phyloP scores from a whole-genome alignment of 2,113 vertebrate species.

The Carlito syrichta region DNA sequence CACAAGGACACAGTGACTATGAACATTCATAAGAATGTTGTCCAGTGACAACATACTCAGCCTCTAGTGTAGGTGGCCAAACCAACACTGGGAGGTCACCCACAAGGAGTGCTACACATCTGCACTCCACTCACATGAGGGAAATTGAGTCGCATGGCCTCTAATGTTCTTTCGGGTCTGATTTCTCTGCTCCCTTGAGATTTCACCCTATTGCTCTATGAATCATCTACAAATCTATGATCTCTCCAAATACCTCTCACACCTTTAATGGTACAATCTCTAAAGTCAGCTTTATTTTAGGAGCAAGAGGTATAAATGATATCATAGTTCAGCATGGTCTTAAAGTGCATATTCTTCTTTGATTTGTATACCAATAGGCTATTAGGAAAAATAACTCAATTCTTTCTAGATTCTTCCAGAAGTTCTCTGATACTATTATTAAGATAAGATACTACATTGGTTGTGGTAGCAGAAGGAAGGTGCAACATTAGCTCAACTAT shows the following conservation, averaged over 20 bases:
- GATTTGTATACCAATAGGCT: not conserved
- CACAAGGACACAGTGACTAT: not conserved
- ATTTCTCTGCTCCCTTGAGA: not conserved
- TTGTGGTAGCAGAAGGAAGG: not conserved
- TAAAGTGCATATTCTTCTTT: not conserved
- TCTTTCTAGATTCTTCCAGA: not conserved
- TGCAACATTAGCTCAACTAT: not conserved
- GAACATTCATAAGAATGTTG: not conserved
- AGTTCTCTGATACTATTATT: not conserved
- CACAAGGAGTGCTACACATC: too few relatives aligned
- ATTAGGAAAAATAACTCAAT: not conserved
- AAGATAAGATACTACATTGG: not conserved
- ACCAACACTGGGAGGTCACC: not conserved
- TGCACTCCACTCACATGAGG: rapidly evolving
- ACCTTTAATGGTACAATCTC: not conserved
- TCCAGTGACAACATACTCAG: not conserved
- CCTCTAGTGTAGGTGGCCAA: not conserved
- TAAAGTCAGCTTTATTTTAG: not conserved
- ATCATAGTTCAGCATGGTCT: not conserved
- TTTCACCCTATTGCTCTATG: not conserved
- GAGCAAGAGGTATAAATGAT: not conserved
- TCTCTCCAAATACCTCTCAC: not conserved
- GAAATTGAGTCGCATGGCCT: rapidly evolving
- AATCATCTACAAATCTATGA: not conserved
- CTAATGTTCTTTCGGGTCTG: not conserved